A percentile compares a stretch with the other conserved stretches of the same genome.
phyloP scores from a whole-genome alignment of 2,113 vertebrate species.

The Lates calcarifer region DNA sequence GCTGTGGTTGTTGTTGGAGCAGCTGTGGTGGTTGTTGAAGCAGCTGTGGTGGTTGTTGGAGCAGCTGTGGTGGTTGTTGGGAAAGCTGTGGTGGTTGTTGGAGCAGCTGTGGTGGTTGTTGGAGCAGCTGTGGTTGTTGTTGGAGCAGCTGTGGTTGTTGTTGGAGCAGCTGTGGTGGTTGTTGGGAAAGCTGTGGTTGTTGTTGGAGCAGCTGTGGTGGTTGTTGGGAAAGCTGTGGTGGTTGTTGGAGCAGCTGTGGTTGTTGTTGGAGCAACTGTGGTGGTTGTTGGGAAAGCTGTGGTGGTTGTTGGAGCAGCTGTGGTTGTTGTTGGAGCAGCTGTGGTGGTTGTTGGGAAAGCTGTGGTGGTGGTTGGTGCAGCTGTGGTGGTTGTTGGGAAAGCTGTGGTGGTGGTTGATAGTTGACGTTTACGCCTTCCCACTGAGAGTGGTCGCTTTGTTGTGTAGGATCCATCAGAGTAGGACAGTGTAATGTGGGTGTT shows the following conservation, averaged over 20 bases:
- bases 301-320: background rate
- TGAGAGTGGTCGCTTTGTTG: background rate
- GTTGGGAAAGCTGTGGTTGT: background rate
- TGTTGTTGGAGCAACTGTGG: background rate
- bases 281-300: background rate
- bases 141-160: background rate
- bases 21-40: background rate
- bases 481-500: slow-evolving; percentile 14
- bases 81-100: background rate
- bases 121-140: too few relatives aligned
- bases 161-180: background rate
- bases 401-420: background rate
- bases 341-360: background rate
- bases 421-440: background rate
- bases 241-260: background rate
- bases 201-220: background rate
- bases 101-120: background rate
- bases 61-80: background rate
- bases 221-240: background rate
- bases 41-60: background rate
- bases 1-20: background rate
- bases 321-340: background rate
- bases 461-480: slow-evolving; percentile 50
- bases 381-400: background rate
- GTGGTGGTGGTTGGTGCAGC: background rate